Base-by-base conservation (phyloP, 2,113 vertebrate species). In the Chrysochloris asiatica region DNA sequence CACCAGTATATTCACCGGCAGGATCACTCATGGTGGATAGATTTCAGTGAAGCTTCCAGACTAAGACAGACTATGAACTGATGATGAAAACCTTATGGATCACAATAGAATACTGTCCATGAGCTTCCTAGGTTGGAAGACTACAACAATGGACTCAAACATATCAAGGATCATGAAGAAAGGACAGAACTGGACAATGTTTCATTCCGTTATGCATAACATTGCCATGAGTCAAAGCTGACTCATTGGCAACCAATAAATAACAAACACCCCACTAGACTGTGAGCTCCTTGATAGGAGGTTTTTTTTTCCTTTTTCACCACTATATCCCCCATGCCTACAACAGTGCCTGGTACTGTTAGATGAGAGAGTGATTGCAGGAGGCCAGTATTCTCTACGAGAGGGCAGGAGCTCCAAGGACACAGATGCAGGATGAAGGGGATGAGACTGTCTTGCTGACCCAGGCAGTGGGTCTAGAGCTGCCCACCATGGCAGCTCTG, bases 381-480 rank as follows among this genome's bases (percentile, higher is more conserved):
- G n/a, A 50, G 6, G 3, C 11, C 30, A 9, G 3, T 24, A 50
- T 22, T 71, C 83, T 65, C 63, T 48, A 1, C 16, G 61, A 48
- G 24, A 63, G 92, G 33, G 11, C 50, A 28, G 33, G 83, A 50
- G 54, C 56, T 75, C 47, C 2, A 71, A 71, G 85, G 76, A 59
- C 30, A 8, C 11, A 8, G n/a, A 6, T 0, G 9, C 71, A 76
- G 43, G 63, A 59, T 0, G 0, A 19, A 28, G 12, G 0, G 28
- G 47, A 21, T 28, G 10, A 72, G 48, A 50, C 45, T 38, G 13
- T 24, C 76, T 21, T 7, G 17, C 26, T 52, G 73, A 38, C 21
- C 43, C 71, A 52, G 33, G 14, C 26, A 36, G 59, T 16, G n/a
- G 50, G 24, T 43, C 61, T 45, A 21, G 22, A 75, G n/a, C 80